phyloP scores from a whole-genome alignment of 2,888 invertebrate species.

The Hybos culiciformis region DNA sequence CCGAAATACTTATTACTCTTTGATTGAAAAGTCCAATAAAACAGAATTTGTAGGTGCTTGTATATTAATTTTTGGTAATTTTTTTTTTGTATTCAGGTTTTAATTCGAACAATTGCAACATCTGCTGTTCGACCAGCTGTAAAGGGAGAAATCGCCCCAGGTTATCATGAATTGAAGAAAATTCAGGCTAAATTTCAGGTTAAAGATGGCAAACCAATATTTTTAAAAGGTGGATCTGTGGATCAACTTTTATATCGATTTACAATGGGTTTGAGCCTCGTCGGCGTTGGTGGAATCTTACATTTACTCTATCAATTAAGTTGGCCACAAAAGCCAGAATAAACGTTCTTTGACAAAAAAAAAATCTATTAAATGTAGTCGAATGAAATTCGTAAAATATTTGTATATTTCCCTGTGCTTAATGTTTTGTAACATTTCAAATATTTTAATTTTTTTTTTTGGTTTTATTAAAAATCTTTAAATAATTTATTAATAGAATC shows the following conservation, averaged over 20 bases:
- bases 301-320: conserved; percentile 28
- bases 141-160: conserved; percentile 25
- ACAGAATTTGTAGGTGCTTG: too few species aligned
- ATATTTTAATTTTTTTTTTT: too few species aligned
- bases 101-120: conserved; percentile 30
- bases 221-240: conserved; percentile 37
- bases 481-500: too few species aligned
- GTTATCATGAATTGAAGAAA: conserved; percentile 24
- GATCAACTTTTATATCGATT: conserved; percentile 36
- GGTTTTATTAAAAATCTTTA: too few species aligned
- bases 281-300: conserved; percentile 28
- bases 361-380: background rate
- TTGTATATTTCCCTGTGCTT: background rate
- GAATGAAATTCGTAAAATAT: too few species aligned
- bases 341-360: too few species aligned
- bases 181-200: conserved; percentile 27
- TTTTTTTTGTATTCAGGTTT: conserved; percentile 18
- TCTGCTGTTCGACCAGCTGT: conserved; percentile 18
- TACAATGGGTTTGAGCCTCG: conserved; percentile 28
- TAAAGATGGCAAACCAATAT: conserved; percentile 38
- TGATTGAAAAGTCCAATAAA: too few species aligned
- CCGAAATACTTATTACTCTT: too few species aligned
- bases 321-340: conserved; percentile 1
- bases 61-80: too few species aligned
- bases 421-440: too few species aligned